phyloP scores from a whole-genome alignment of 1,140 invertebrate genomes.

The Drosophila albomicans region DNA sequence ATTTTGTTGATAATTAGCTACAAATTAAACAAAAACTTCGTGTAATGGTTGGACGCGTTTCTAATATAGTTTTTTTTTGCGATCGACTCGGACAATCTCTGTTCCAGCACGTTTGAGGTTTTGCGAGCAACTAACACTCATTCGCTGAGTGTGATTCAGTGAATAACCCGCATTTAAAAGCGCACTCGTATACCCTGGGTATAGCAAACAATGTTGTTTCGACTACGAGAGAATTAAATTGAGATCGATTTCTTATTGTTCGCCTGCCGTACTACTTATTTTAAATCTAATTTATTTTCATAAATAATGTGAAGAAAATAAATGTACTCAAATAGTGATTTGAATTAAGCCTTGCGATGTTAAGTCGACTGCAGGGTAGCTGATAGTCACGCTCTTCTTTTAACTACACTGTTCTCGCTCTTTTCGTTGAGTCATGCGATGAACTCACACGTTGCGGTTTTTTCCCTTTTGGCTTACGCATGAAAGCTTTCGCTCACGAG shows the following conservation, averaged over 20 bases:
- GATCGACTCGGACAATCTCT: constrained; percentile 36
- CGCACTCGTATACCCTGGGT: constrained; percentile 22
- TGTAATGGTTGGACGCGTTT: constrained; percentile 29
- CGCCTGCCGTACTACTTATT: background rate
- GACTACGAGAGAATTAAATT: background rate
- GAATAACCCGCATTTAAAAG: background rate
- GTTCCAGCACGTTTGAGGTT: constrained; percentile 57
- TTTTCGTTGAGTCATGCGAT: constrained; percentile 43
- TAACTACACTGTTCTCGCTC: background rate
- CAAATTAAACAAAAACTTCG: constrained; percentile 9
- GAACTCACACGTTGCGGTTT: constrained; percentile 32
- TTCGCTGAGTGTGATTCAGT: constrained; percentile 52
- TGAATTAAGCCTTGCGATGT: background rate
- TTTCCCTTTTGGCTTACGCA: constrained; percentile 19
- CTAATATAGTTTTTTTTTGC: constrained; percentile 21
- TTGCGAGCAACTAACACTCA: constrained; percentile 57
- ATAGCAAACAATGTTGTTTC: background rate
- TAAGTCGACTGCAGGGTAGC: constrained; percentile 14
- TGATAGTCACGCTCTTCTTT: background rate
- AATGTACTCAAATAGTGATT: background rate
- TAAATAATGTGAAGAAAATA: background rate
- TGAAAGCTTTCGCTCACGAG: constrained; percentile 32
- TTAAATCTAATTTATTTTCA: background rate
- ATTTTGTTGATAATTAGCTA: constrained; percentile 54
- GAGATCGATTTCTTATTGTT: background rate